Evolutionary conservation across 1,140 invertebrate species (phyloP), one percentile per base, ranked within the genome.

Genomic region (Nymphalis io): DNA sequence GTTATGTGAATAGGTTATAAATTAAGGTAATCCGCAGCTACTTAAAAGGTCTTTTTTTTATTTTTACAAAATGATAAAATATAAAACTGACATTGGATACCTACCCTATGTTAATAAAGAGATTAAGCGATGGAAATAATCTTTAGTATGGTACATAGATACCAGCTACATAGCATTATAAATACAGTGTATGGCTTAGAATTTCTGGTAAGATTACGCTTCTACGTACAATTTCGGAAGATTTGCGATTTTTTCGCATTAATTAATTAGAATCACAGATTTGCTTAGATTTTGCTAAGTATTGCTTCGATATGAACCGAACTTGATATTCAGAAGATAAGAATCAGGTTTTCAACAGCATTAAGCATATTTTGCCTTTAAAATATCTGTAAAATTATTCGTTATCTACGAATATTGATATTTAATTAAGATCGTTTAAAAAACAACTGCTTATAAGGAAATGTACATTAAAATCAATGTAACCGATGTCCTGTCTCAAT

Each of bases 401-500:
- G 3, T 15, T 15, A 55, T 23, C 62, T 39, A 51, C 38, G 39
- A 39, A 57, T 55, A 21, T 65, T 21, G 16, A 20, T 59, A 16
- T 67, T 55, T 55, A 67, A 67, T 67, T 59, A 67, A 59, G 53
- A 66, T 3, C 12, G 42, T 18, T 51, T 21, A 55, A 55, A 55
- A 55, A 55, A 55, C 18, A 15, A 27, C 21, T 39, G 44, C 60
- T 51, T 40, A 58, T 58, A 65, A 65, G 60, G 51, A 62, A 70
- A 40, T 70, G 53, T 40, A 53, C 55, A 69, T 62, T 65, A 68
- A 68, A 68, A 72, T 66, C 59, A 61, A 71, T 71, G 60, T 60
- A 71, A 71, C 53, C 64, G 67, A 72, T 75, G 73, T 72, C 73
- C 73, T 69, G 60, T 69, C 33, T 53, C 23, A 66, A n/a, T 33